Conservation (phyloP, 2,888 invertebrate species). For the Synergus laeviventris region DNA sequence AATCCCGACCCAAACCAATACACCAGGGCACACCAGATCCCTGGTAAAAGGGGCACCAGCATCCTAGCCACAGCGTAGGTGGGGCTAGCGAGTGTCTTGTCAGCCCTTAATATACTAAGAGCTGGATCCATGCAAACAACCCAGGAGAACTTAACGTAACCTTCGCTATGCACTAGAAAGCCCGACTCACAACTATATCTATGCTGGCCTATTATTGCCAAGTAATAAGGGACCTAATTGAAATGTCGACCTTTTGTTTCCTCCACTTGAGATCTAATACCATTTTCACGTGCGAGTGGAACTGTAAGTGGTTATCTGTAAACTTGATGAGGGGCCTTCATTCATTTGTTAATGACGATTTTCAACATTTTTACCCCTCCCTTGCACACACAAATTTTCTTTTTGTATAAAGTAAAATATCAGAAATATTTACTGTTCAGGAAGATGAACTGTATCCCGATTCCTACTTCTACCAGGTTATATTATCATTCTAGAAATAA, state of each 20-base stretch:
- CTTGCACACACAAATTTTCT: too few species aligned
- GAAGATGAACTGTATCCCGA: too few species aligned
- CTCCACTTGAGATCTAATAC: constrained; percentile 38
- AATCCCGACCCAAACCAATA: constrained; percentile 50
- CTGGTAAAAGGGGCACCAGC: constrained; percentile 51
- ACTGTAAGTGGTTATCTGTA: not conserved
- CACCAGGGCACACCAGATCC: constrained; percentile 45
- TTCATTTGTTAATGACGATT: too few species aligned
- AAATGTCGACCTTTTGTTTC: constrained; percentile 71
- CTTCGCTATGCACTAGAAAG: constrained; percentile 72
- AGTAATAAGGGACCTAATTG: constrained; percentile 75
- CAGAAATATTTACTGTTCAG: not conserved
- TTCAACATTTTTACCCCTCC: too few species aligned
- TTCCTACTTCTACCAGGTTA: too few species aligned
- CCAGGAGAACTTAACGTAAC: constrained; percentile 65
- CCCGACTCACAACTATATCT: constrained; percentile 53
- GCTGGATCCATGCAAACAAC: constrained; percentile 74
- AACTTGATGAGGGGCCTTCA: not conserved
- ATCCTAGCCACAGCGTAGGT: constrained; percentile 39
- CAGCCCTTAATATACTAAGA: constrained; percentile 75
- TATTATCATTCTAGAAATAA: too few species aligned
- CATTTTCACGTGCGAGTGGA: not conserved
- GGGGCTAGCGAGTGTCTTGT: constrained; percentile 66
- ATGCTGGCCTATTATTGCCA: constrained; percentile 72
- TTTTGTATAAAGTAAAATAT: too few species aligned